phyloP scores from a whole-genome alignment of 2,797 vertebrate species.

The Rhodeus uyekii region DNA sequence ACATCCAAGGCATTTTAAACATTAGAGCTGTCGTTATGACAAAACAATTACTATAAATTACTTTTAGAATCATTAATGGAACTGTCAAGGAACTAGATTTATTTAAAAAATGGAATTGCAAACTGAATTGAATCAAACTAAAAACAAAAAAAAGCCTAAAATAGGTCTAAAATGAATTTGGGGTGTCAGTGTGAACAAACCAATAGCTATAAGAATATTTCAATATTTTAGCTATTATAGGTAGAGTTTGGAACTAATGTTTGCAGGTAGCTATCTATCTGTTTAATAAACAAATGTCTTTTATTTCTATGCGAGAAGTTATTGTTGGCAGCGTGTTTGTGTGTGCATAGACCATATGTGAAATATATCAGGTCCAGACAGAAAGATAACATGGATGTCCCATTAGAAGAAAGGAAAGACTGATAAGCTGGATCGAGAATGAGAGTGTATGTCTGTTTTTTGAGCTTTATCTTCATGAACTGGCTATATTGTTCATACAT shows the following conservation, averaged over 20 bases:
- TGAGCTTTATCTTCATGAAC: slow-evolving; percentile 15
- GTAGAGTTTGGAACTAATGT: neutral
- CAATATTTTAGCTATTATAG: neutral
- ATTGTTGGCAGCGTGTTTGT: slow-evolving; percentile 19
- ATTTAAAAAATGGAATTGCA: neutral
- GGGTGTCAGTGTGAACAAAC: neutral
- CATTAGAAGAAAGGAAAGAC: slow-evolving; percentile 57
- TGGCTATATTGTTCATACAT: slow-evolving; percentile 1
- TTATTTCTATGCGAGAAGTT: slow-evolving; percentile 12
- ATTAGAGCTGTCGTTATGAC: neutral
- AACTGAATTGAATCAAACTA: neutral
- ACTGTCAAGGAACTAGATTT: neutral
- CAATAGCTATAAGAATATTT: neutral
- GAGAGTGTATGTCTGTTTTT: slow-evolving; percentile 40
- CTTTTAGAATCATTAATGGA: neutral
- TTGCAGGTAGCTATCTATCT: neutral
- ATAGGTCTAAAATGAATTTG: neutral
- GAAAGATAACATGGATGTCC: slow-evolving; percentile 57
- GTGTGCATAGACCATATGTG: slow-evolving; percentile 22
- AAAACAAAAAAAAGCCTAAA: too few relatives aligned
- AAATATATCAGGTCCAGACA: slow-evolving; percentile 65
- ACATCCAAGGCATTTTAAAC: neutral
- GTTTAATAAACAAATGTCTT: slow-evolving; percentile 11
- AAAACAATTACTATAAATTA: neutral
- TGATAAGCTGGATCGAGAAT: slow-evolving; percentile 64